A percentile compares a stretch with the other conserved stretches of the same genome.
Conservation (phyloP, 2,797 vertebrate species). For the Ctenochaetus hawaiiensis region DNA sequence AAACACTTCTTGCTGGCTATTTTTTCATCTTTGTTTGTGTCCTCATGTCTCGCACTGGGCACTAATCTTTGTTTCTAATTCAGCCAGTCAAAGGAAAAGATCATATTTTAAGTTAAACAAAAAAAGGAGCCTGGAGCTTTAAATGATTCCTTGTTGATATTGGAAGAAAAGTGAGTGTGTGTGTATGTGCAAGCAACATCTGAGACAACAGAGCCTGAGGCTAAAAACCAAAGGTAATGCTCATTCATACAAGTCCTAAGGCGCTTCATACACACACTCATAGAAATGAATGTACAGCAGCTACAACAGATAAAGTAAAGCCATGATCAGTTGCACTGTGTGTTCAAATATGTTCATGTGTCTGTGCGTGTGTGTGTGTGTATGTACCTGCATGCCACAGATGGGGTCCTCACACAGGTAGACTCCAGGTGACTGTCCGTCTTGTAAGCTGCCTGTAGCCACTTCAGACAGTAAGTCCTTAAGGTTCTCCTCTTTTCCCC, state of each 20-base stretch:
- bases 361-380: neutral
- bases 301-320: constrained; percentile 13
- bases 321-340: neutral
- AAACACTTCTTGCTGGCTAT: neutral
- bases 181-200: neutral
- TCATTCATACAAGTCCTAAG: constrained; percentile 28
- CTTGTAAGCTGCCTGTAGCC: constrained; percentile 95
- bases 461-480: constrained; percentile 96
- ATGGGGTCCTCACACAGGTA: constrained; percentile 98
- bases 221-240: constrained; percentile 35
- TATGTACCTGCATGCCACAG: constrained; percentile 96
- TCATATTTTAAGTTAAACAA: neutral
- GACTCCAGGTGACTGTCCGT: constrained; percentile 97
- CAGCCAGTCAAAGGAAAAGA: neutral
- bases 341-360: neutral
- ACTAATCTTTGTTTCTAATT: neutral
- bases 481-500: constrained; percentile 98
- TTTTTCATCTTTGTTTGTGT: neutral
- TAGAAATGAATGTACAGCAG: constrained; percentile 4
- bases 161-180: neutral
- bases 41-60: neutral
- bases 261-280: constrained; percentile 11
- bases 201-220: constrained; percentile 25
- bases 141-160: neutral
- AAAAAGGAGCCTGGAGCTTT: neutral